phyloP scores from a whole-genome alignment of 2,113 vertebrate genomes.

The Raja brachyura region DNA sequence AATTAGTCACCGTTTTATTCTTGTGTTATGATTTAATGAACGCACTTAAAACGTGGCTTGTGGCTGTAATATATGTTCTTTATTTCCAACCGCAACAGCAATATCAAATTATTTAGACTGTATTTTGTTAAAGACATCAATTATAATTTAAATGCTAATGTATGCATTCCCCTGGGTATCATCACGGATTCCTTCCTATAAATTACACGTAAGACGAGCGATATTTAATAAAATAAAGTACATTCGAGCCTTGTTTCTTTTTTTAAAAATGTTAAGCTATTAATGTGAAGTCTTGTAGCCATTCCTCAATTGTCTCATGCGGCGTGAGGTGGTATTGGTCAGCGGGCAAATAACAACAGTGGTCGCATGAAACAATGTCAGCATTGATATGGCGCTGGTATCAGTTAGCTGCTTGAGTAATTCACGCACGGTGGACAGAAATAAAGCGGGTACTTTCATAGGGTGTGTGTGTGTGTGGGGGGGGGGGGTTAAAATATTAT shows the following conservation, averaged over 20 bases:
- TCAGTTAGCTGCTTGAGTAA: not conserved
- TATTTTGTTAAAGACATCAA: slow-evolving; percentile 22
- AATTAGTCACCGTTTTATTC: slow-evolving; percentile 26
- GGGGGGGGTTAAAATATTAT: no score
- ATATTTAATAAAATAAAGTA: slow-evolving; percentile 8
- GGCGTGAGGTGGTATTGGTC: not conserved
- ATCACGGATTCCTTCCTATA: not conserved
- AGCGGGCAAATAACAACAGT: not conserved
- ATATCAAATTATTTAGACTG: slow-evolving; percentile 28
- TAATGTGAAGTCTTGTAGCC: not conserved
- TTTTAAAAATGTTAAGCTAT: not conserved
- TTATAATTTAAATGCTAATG: slow-evolving; percentile 30
- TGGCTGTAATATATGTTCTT: not conserved
- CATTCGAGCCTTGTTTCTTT: not conserved
- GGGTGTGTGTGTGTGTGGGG: no score
- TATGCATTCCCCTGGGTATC: not conserved
- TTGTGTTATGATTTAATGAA: slow-evolving; percentile 31
- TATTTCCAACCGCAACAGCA: not conserved
- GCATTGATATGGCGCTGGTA: not conserved
- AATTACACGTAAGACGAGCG: not conserved
- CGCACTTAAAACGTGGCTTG: not conserved
- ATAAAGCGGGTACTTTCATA: not conserved
- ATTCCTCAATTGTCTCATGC: not conserved
- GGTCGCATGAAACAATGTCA: not conserved
- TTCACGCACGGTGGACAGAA: not conserved